Percentiles rank a stretch among this genome's conserved stretches.
Evolutionary conservation across 2,797 vertebrate genomes (phyloP).

Genomic region (Ctenosaura bakeri): DNA sequence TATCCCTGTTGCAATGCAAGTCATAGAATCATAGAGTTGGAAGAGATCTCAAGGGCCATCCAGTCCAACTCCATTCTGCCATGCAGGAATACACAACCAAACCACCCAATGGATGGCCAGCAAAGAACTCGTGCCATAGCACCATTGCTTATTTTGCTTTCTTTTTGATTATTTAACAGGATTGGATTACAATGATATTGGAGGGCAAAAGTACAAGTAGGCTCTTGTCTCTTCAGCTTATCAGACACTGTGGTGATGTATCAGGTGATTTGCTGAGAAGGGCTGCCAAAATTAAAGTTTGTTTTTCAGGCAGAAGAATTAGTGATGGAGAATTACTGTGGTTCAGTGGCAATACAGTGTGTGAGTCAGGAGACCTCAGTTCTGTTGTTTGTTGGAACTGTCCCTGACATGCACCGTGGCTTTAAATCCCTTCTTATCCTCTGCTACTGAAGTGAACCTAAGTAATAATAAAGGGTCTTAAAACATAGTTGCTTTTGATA

Average conservation of each 20-base stretch:
- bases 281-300: neutral
- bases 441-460: neutral
- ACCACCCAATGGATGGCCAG: no score
- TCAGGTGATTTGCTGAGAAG: constrained; percentile 10
- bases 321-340: constrained; percentile 25
- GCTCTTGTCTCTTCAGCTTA: neutral
- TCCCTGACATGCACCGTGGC: no score
- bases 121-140: no score
- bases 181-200: neutral
- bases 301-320: neutral
- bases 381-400: neutral
- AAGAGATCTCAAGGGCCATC: no score
- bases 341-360: neutral
- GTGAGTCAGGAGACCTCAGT: neutral
- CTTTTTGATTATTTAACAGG: neutral
- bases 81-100: no score
- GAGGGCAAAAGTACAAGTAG: neutral
- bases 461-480: neutral
- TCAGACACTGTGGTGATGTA: neutral
- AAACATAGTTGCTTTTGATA: neutral
- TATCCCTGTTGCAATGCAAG: no score
- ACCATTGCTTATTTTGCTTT: no score
- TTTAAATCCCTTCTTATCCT: neutral
- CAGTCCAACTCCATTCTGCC: no score
- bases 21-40: no score